These are phyloP conservation scores for Alethe castanea DNA, from an alignment of 2,113 vertebrate genomes.

Conservation along the genomic window DNA sequence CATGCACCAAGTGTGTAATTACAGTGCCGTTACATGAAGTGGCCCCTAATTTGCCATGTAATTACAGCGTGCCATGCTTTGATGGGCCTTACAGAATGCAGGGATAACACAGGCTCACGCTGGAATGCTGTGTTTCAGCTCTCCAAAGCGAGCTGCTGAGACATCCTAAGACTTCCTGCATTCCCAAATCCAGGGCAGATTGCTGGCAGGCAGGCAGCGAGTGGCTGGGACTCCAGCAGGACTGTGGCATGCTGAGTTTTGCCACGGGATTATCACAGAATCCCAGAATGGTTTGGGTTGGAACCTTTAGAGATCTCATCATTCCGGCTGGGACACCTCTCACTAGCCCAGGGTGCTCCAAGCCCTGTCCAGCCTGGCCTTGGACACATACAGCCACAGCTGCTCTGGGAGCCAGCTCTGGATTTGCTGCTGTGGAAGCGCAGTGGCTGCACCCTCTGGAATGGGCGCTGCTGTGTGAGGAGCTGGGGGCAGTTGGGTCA, in stretches of 20 bases:
- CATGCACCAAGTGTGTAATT: neutral
- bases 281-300: neutral
- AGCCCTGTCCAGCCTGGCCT: neutral
- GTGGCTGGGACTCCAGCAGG: neutral
- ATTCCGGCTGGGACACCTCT: neutral
- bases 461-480: neutral
- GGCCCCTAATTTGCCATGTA: slow-evolving; percentile 18
- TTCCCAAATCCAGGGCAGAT: neutral
- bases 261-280: neutral
- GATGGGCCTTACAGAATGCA: neutral
- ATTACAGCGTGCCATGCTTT: slow-evolving; percentile 1
- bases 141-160: neutral
- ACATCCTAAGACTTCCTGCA: neutral
- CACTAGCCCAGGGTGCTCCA: rapidly evolving
- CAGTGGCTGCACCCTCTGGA: neutral
- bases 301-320: neutral
- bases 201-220: neutral
- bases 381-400: neutral
- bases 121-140: neutral
- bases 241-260: neutral
- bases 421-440: neutral
- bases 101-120: neutral
- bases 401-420: neutral
- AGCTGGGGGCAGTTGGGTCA: neutral
- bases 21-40: neutral